Evolutionary conservation across 1,140 invertebrate species (phyloP), one percentile per base, ranked within the genome.

Genomic region (Microplitis mediator): DNA sequence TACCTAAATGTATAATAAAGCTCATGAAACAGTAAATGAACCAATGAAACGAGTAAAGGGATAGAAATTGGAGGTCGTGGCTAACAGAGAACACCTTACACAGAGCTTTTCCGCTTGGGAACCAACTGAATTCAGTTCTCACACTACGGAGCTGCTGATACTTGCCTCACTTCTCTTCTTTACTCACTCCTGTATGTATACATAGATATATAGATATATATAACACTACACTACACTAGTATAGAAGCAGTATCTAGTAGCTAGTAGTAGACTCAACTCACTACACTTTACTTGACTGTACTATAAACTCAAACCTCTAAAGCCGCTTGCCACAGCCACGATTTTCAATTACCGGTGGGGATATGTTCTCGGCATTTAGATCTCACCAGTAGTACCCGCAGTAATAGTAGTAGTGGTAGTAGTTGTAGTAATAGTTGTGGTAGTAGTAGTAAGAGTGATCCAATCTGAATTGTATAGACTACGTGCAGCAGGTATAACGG

Each of bases 281-380:
- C 6, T 45, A 45, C 39, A 45, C 39, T 45, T 11, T 45, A 45
- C 39, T 45, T 45, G 39, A 45, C 39, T 45, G 39, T 45, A 45
- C 39, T 45, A 45, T 45, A 45, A 45, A 45, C 39, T 45, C 39
- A 45, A 45, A 39, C 65, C 31, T 67, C 39, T 54, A 67, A 67
- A 50, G 14, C 39, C 72, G 75, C 74, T 77, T 75, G 76, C 69
- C 68, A 74, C 68, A 34, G 69, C 65, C 68, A 73, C 69, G 71
- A 74, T 73, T 76, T 74, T 76, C 73, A 74, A 74, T 76, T 74
- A 76, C 72, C 72, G 70, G 70, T 67, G 69, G 66, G 65, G 70
- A 72, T 72, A 72, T 71, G 69, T 76, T 74, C 70, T 67, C 63
- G 71, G 73, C 73, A 68, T 71, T 69, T 76, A 69, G 65, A 74